Base-by-base conservation (phyloP, 2,797 vertebrate species). In the Oreochromis mossambicus region DNA sequence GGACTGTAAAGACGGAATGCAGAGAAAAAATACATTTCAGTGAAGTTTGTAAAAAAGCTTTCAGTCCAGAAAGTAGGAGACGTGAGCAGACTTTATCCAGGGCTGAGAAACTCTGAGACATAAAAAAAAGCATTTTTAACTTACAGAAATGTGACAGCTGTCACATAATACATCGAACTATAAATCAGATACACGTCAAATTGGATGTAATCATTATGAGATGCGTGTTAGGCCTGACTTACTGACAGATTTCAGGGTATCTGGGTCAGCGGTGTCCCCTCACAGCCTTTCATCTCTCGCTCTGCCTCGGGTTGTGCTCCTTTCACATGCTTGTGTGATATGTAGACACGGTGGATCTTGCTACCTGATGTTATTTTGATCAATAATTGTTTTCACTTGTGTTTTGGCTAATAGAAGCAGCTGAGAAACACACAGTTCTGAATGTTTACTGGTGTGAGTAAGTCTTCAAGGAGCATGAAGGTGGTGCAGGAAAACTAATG, bases 221-320 rank as follows among this genome's bases (percentile, higher is more conserved):
- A 24, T 21, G 78, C 12, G 78, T 46, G 41, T 17, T 56, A 8
- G 5, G n/a, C 36, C 70, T 83, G 48, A 61, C 52, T 41, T 73
- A 38, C 73, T 43, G 82, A 85, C 73, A 86, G 55, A 80, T 86
- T 80, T 83, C 29, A 66, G 48, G 58, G 5, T 81, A 82, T 87
- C 41, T 90, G 85, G 83, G 82, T 81, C 85, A 84, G 81, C 41
- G 10, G 15, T 61, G 61, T 87, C 36, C 75, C 84, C 58, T 77
- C 43, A 43, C n/a, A 61, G 29, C 70, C 13, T 80, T 88, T 87
- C 66, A 86, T 83, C 63, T 38, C 2, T 73, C 63, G 19, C 73
- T 80, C 68, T 19, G 75, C 80, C 77, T 21, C 29, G 38, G 48
- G 78, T 80, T 80, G 10, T 55, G 41, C 55, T 84, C 61, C 77